phyloP scores from a whole-genome alignment of 2,888 invertebrate species.

The Petrophora chlorosata region DNA sequence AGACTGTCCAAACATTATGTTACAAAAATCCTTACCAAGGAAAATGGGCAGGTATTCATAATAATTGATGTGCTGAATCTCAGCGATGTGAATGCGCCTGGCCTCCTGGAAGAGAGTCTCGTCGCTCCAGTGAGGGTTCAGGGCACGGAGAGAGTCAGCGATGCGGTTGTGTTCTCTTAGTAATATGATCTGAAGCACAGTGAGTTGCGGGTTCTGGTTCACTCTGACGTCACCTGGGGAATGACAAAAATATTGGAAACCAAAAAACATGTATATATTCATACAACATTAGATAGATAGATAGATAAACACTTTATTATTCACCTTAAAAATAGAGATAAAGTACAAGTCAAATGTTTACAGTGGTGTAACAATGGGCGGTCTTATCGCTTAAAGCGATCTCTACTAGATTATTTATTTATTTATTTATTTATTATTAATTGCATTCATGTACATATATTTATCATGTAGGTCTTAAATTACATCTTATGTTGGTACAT shows the following conservation, averaged over 20 bases:
- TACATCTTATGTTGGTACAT: no score
- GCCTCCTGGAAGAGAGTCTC: constrained; percentile 90
- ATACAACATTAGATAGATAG: neutral
- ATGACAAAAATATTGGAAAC: no score
- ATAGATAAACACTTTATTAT: no score
- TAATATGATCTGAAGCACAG: constrained; percentile 86
- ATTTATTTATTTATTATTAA: no score
- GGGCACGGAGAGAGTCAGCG: constrained; percentile 80
- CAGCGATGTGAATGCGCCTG: constrained; percentile 86
- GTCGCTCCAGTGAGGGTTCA: constrained; percentile 91
- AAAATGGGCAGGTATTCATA: constrained; percentile 91
- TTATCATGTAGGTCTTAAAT: no score
- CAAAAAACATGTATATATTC: no score
- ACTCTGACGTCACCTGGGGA: constrained; percentile 88
- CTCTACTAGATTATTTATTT: no score
- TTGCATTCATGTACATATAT: no score
- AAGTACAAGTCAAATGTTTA: no score
- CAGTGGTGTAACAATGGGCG: no score
- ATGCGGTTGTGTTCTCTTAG: constrained; percentile 90
- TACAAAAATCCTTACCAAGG: constrained; percentile 82
- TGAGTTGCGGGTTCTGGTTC: constrained; percentile 89
- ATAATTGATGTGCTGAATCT: constrained; percentile 89
- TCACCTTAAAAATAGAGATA: no score
- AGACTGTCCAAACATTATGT: neutral
- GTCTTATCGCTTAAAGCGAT: no score